Conservation (phyloP, 2,113 vertebrate species). For the Desmodus rotundus region DNA sequence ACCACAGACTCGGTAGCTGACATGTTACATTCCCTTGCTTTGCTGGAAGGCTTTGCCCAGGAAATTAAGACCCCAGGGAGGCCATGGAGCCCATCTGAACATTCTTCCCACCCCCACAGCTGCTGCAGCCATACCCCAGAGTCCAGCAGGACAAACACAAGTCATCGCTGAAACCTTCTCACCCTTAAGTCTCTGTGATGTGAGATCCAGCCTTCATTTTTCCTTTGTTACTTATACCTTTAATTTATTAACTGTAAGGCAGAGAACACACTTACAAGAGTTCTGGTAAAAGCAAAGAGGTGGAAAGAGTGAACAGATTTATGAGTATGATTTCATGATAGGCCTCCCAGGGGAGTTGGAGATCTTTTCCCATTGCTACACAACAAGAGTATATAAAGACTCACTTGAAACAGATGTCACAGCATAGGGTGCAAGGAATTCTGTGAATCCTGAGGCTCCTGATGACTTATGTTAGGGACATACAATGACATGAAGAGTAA, state of each 20-base stretch:
- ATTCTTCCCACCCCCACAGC: rapidly evolving
- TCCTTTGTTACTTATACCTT: neutral
- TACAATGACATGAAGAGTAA: neutral
- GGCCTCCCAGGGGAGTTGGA: neutral
- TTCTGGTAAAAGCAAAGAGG: constrained; percentile 13
- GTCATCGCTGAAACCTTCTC: neutral
- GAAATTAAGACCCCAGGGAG: neutral
- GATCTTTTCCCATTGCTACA: neutral
- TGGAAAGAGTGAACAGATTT: constrained; percentile 30
- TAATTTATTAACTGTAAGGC: constrained; percentile 33
- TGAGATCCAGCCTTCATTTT: neutral
- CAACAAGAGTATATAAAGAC: neutral
- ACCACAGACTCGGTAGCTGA: neutral
- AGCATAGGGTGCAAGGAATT: neutral
- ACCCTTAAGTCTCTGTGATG: neutral
- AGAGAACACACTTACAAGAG: constrained; percentile 19
- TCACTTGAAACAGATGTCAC: neutral
- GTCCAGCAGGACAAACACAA: neutral
- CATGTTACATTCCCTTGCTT: rapidly evolving
- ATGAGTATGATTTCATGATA: constrained; percentile 45
- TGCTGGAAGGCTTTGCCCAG: neutral
- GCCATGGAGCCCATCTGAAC: neutral
- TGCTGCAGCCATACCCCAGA: neutral
- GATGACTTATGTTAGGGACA: neutral
- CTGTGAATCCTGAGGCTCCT: neutral